These are phyloP conservation scores for Aphidius gifuensis DNA, from an alignment of 1,140 invertebrate genomes.

Conservation along the genomic window DNA sequence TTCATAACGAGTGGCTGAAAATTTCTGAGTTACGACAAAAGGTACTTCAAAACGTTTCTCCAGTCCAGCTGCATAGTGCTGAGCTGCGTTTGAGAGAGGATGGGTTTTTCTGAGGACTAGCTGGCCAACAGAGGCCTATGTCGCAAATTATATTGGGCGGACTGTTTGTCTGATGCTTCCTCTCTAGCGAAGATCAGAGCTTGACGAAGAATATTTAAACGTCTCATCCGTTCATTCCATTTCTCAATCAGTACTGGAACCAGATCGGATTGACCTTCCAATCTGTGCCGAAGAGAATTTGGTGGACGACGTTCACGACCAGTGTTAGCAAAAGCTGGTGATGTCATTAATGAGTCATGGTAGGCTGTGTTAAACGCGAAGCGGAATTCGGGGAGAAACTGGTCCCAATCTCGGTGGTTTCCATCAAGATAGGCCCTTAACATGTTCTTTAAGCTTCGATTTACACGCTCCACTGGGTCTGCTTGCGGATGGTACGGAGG, in stretches of 20 bases:
- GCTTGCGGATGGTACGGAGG: too few relatives aligned
- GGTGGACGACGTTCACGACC: constrained; percentile 20
- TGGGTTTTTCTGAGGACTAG: constrained; percentile 16
- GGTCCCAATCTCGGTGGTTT: constrained; percentile 46
- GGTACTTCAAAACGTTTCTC: constrained; percentile 21
- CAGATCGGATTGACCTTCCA: not conserved
- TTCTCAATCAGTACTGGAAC: not conserved
- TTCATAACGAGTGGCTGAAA: not conserved
- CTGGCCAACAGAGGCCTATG: constrained; percentile 9
- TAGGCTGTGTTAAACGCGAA: constrained; percentile 47
- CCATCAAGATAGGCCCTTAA: constrained; percentile 37
- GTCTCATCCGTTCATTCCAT: constrained; percentile 7
- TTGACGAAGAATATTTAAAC: not conserved
- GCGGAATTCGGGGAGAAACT: constrained; percentile 33
- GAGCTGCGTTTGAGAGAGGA: constrained; percentile 13
- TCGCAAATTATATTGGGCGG: constrained; percentile 8
- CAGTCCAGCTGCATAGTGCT: constrained; percentile 20
- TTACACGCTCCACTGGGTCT: too few relatives aligned
- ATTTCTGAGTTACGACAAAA: not conserved
- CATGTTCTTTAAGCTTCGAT: constrained; percentile 43
- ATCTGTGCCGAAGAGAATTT: not conserved
- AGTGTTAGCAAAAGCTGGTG: constrained; percentile 45
- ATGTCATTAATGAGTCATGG: constrained; percentile 32
- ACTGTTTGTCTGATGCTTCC: constrained; percentile 4
- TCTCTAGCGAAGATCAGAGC: not conserved